These are phyloP conservation scores for Cynocephalus volans DNA, from an alignment of 2,113 vertebrate species.

Conservation along the genomic window DNA sequence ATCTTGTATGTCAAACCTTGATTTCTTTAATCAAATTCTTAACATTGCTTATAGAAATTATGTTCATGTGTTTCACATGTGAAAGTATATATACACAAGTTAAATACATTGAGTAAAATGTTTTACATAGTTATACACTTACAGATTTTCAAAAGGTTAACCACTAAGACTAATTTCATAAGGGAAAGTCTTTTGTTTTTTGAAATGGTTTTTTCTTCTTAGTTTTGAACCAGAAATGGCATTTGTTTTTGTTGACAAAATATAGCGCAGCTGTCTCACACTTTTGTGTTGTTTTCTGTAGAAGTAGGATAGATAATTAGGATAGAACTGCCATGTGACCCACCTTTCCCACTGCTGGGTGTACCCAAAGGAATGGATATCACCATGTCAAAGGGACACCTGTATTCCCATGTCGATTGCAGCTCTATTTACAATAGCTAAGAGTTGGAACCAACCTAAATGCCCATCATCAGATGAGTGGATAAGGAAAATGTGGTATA, in stretches of 20 bases:
- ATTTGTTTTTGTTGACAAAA: neutral
- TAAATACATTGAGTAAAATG: slow-evolving; percentile 56
- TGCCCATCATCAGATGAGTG: too few species aligned
- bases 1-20: slow-evolving; percentile 66
- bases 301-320: too few species aligned
- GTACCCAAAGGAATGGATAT: too few species aligned
- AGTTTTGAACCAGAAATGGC: slow-evolving; percentile 10
- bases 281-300: neutral
- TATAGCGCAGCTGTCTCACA: neutral
- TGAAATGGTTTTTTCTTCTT: slow-evolving; percentile 6
- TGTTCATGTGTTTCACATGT: slow-evolving; percentile 17
- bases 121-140: slow-evolving; percentile 55
- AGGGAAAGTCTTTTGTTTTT: slow-evolving; percentile 30
- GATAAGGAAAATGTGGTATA: too few species aligned
- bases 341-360: too few species aligned
- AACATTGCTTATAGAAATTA: slow-evolving; percentile 57
- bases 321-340: too few species aligned
- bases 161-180: slow-evolving; percentile 59
- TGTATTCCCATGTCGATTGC: too few species aligned
- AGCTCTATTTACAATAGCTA: too few species aligned
- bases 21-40: slow-evolving; percentile 42
- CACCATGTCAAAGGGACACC: too few species aligned
- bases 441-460: too few species aligned
- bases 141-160: slow-evolving; percentile 30
- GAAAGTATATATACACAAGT: slow-evolving; percentile 28